Conservation (phyloP, 2,113 vertebrate genomes). For the Pycnonotus jocosus region DNA sequence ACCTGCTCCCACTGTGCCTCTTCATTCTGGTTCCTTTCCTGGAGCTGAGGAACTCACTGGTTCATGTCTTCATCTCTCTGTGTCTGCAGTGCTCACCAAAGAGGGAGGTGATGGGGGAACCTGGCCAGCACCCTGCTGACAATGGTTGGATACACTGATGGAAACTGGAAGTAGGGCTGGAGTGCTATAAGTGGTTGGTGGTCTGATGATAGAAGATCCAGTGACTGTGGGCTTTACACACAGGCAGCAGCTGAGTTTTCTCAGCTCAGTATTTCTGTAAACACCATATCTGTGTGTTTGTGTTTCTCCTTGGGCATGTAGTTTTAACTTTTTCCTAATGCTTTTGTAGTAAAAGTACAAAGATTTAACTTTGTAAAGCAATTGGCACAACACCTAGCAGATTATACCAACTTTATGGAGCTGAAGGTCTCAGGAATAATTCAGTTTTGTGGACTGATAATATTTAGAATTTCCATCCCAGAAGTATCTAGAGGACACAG, state of each 20-base stretch:
- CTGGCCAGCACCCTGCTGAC: not conserved
- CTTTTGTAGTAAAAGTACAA: not conserved
- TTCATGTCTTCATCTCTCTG: not conserved
- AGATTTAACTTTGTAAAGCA: not conserved
- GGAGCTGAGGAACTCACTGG: not conserved
- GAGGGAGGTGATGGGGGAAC: fast-evolving
- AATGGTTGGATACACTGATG: not conserved
- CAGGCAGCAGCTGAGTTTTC: not conserved
- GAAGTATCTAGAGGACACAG: not conserved
- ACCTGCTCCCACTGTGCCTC: not conserved
- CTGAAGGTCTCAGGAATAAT: not conserved
- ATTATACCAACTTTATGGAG: not conserved
- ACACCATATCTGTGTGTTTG: not conserved
- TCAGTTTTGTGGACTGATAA: not conserved
- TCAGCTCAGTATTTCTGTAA: not conserved
- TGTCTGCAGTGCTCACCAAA: not conserved
- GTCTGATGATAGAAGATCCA: not conserved
- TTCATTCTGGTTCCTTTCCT: not conserved
- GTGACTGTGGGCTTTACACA: not conserved
- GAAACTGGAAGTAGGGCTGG: not conserved
- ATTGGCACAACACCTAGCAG: not conserved
- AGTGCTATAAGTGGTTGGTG: not conserved
- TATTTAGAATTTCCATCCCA: not conserved
- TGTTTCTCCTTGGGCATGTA: not conserved
- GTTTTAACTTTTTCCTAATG: not conserved